Evolutionary conservation across 2,888 invertebrate genomes (phyloP).

Genomic region (Megastigmus dorsalis): DNA sequence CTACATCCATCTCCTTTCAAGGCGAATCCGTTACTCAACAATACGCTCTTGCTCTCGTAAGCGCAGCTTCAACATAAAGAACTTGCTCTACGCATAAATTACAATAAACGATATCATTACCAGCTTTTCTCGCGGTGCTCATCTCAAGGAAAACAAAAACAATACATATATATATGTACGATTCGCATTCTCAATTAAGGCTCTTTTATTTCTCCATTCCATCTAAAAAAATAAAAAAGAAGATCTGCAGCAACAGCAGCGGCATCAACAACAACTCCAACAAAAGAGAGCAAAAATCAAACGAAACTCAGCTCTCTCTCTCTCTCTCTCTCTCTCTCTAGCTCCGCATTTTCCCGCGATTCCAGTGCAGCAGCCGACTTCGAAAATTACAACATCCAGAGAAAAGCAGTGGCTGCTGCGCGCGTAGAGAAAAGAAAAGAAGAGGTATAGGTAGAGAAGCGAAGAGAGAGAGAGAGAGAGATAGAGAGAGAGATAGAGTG

Average conservation of each 20-base stretch:
- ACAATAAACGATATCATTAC: too few species aligned
- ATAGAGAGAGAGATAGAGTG: constrained; percentile 8
- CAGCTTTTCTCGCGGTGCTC: too few species aligned
- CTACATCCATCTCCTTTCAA: too few species aligned
- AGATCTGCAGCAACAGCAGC: too few species aligned
- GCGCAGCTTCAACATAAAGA: too few species aligned
- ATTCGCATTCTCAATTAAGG: too few species aligned
- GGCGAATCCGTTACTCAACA: too few species aligned
- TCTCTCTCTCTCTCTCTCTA: neutral
- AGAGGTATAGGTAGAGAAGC: constrained; percentile 27
- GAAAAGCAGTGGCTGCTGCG: constrained; percentile 19
- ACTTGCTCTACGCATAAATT: too few species aligned
- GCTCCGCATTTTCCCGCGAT: neutral
- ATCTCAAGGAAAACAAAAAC: neutral
- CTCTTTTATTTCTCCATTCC: neutral
- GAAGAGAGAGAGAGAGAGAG: constrained; percentile 36
- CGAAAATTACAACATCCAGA: constrained; percentile 46
- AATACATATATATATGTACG: too few species aligned
- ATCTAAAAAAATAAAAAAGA: constrained; percentile 5
- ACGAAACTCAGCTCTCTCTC: neutral
- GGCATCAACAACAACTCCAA: neutral
- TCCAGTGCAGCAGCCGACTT: constrained; percentile 7
- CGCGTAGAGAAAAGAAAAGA: neutral
- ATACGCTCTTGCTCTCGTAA: too few species aligned
- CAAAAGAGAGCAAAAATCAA: constrained; percentile 21